Conservation (phyloP, 2,113 vertebrate genomes). For the Chinchilla lanigera region DNA sequence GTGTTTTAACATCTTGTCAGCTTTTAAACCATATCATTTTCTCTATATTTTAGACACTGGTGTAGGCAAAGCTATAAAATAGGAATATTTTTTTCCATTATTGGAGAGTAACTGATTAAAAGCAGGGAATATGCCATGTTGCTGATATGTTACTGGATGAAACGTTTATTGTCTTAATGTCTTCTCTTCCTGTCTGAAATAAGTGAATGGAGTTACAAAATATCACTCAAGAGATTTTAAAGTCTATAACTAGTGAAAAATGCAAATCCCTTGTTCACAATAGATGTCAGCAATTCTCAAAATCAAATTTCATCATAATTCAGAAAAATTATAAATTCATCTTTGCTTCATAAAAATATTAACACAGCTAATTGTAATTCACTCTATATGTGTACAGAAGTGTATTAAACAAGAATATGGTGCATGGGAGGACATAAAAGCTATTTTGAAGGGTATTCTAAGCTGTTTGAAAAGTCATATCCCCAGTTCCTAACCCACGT, state of each 20-base stretch:
- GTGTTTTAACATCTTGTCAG: conserved; percentile 46
- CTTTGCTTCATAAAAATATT: background rate
- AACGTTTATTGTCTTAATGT: conserved; percentile 64
- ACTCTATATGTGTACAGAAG: background rate
- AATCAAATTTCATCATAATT: background rate
- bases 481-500: background rate
- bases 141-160: conserved; percentile 75
- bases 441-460: background rate
- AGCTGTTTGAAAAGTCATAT: background rate
- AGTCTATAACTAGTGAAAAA: background rate
- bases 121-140: conserved; percentile 51
- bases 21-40: conserved; percentile 62
- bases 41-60: conserved; percentile 69
- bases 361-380: background rate
- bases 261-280: background rate
- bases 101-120: conserved; percentile 79
- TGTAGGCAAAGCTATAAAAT: conserved; percentile 65
- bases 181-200: conserved; percentile 63
- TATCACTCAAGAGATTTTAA: conserved; percentile 43
- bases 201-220: conserved; percentile 28
- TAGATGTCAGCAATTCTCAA: background rate
- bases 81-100: conserved; percentile 78
- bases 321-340: background rate
- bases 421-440: background rate
- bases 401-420: background rate